Evolutionary conservation across 2,888 invertebrate species (phyloP).

Genomic region (Pterobdella sp.): DNA sequence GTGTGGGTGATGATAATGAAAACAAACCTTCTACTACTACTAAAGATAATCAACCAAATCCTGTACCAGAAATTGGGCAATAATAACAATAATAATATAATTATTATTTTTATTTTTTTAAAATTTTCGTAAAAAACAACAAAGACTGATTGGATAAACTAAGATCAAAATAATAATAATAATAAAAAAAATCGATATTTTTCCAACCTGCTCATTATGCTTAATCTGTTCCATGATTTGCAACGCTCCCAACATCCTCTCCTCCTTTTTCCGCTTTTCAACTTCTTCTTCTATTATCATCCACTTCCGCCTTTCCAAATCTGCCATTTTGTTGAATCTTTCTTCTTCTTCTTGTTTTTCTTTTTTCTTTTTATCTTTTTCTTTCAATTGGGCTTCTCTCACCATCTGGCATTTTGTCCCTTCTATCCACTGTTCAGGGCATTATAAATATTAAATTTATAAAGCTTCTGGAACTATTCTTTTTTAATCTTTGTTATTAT

Average conservation of each 20-base stretch:
- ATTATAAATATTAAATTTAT: no score
- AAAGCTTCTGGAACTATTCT: no score
- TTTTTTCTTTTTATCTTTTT: slow-evolving; percentile 46
- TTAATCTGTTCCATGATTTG: slow-evolving; percentile 5
- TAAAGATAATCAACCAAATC: no score
- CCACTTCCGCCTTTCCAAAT: slow-evolving; percentile 49
- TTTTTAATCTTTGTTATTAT: no score
- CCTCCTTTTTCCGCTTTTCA: slow-evolving; percentile 46
- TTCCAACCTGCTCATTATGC: slow-evolving; percentile 4
- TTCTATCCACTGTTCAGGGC: slow-evolving; percentile 50
- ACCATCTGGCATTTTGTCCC: slow-evolving; percentile 52
- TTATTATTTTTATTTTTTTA: no score
- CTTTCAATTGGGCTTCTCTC: slow-evolving; percentile 50
- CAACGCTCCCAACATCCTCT: slow-evolving; percentile 40
- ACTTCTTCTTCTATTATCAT: slow-evolving; percentile 50
- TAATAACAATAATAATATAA: no score
- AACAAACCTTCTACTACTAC: no score
- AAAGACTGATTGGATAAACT: no score
- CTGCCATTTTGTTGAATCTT: slow-evolving; percentile 51
- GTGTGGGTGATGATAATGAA: not conserved
- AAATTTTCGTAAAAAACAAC: no score
- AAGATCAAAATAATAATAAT: no score
- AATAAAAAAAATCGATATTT: no score
- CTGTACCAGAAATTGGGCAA: no score
- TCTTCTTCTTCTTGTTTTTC: slow-evolving; percentile 49